Conservation (phyloP, 2,113 vertebrate species). For the Malurus cyaneus region DNA sequence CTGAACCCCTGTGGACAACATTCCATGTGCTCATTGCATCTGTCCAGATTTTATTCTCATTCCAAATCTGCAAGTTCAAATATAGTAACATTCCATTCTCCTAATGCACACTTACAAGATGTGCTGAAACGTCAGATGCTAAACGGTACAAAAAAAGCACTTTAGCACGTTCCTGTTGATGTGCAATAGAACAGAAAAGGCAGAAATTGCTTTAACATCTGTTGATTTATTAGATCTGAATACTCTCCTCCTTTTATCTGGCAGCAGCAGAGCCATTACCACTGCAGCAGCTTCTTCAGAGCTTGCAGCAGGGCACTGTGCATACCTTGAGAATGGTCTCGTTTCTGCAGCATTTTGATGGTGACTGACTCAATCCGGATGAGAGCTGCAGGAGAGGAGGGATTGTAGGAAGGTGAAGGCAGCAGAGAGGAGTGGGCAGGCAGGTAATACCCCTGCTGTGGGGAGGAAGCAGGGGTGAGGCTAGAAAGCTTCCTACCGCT, state of each 20-base stretch:
- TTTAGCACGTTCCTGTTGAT: neutral
- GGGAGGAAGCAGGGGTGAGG: conserved; percentile 36
- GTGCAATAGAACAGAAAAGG: neutral
- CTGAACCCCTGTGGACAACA: neutral
- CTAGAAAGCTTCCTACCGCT: conserved; percentile 10
- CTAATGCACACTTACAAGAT: neutral
- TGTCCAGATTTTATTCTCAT: conserved; percentile 32
- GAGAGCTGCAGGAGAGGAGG: neutral
- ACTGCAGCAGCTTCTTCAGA: neutral
- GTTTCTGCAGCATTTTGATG: neutral
- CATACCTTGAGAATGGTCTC: neutral
- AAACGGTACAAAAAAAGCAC: neutral
- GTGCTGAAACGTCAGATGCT: conserved; percentile 43
- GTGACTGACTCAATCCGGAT: neutral
- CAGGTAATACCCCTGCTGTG: conserved; percentile 31
- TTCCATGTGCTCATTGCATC: neutral
- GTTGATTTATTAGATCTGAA: neutral
- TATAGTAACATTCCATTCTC: conserved; percentile 40
- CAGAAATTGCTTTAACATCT: conserved; percentile 3
- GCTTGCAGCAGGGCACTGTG: neutral
- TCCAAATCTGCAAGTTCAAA: conserved; percentile 41
- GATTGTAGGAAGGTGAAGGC: neutral
- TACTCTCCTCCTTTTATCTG: neutral
- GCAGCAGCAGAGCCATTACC: neutral
- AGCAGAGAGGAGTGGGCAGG: neutral